Base-by-base conservation (phyloP, 2,888 invertebrate genomes). In the Petrophora chlorosata region DNA sequence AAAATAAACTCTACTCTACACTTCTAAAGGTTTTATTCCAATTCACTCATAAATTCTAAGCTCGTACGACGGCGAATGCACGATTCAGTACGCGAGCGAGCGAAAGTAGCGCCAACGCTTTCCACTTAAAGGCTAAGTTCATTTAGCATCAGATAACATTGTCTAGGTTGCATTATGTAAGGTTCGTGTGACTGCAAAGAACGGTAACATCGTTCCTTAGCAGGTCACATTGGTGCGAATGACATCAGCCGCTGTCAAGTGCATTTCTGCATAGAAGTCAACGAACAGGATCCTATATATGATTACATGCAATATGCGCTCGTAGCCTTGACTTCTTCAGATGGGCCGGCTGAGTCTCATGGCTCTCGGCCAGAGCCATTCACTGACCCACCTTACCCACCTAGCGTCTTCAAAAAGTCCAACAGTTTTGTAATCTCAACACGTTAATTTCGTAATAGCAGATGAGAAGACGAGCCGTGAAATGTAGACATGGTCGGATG, bases 181-280 rank as follows among this genome's bases (percentile, higher is more conserved):
- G 84, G 73, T 70, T 79, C 78, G 78, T 80, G 79, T 76, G 79
- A 82, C 73, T 83, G 75, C 73, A 67, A 74, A 71, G 81, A 88
- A 88, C 85, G 81, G 86, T 88, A 84, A 84, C 80, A 76, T 84
- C 77, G 83, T 80, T 81, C 79, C 77, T 81, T 82, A 84, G 82
- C 86, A 83, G 89, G 85, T 88, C 88, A 82, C 81, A 79, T 73
- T 79, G 76, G 78, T 80, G 81, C 82, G 76, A 81, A 84, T 87
- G 85, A 84, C 87, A 87, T 85, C 85, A 84, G 76, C 73, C 66
- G 73, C 77, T 82, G 85, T 85, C 88, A 87, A 89, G 84, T 56
- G 59, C 56, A 51, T 48, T n/a, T 42, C 42, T 85, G 82, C 83
- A 85, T 73, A 70, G 73, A 69, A 85, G 87, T 85, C 83, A 82